phyloP scores from a whole-genome alignment of 1,140 invertebrate genomes.

The Bombus waltoni region DNA sequence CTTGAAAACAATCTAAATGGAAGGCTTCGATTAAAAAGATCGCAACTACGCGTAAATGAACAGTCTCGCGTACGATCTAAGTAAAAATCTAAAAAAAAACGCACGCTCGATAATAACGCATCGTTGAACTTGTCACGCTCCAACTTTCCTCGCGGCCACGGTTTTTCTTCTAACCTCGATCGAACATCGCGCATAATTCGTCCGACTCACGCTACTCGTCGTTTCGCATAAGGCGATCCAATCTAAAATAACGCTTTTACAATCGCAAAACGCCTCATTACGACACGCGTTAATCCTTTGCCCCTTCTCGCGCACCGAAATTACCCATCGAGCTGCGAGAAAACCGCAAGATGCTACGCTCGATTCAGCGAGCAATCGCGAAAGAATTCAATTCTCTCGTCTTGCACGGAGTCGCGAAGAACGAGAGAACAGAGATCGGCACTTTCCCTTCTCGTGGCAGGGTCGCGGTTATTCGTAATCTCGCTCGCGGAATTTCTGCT shows the following conservation, averaged over 20 bases:
- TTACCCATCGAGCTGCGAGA: neutral
- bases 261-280: neutral
- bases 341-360: neutral
- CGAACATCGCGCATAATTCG: neutral
- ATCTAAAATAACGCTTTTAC: neutral
- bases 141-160: neutral
- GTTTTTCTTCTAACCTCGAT: neutral
- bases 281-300: neutral
- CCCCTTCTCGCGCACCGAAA: neutral
- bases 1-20: neutral
- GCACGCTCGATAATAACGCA: neutral
- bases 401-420: neutral
- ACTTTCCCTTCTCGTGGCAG: neutral
- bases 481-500: neutral
- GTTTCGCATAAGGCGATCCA: neutral
- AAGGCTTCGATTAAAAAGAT: neutral
- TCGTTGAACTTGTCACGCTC: neutral
- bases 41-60: neutral
- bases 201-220: neutral
- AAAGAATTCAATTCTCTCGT: slow-evolving; percentile 24
- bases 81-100: neutral
- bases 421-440: neutral
- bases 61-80: neutral
- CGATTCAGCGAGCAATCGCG: neutral
- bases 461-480: neutral